Conservation (phyloP, 2,797 vertebrate species). For the Pipistrellus kuhlii region DNA sequence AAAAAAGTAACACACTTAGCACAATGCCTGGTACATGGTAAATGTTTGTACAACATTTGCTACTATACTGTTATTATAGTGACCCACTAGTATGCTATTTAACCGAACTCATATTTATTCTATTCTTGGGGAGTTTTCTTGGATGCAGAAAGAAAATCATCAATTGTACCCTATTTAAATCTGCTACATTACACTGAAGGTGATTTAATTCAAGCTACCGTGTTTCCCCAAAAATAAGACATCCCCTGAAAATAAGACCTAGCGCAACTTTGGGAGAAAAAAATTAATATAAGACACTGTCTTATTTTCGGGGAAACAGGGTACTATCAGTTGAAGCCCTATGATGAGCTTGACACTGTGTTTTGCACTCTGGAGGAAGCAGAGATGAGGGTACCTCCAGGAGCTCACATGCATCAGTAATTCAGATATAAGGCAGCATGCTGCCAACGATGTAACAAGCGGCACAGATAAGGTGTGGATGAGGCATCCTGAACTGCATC, state of each 20-base stretch:
- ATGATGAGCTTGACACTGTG: not conserved
- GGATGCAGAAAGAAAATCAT: not conserved
- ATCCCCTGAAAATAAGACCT: too few relatives aligned
- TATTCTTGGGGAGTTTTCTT: conserved; percentile 10
- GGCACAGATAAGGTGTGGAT: not conserved
- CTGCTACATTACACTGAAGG: not conserved
- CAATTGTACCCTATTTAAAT: not conserved
- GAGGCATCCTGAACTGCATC: not conserved
- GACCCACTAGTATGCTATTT: not conserved
- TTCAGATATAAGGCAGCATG: not conserved
- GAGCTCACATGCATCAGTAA: not conserved
- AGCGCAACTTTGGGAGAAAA: too few relatives aligned
- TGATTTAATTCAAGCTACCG: not conserved
- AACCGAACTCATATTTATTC: not conserved
- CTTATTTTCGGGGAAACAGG: too few relatives aligned
- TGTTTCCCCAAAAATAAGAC: too few relatives aligned
- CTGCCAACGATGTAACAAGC: fast-evolving
- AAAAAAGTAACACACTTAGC: not conserved
- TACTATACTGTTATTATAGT: not conserved
- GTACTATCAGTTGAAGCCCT: not conserved
- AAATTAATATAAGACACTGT: too few relatives aligned
- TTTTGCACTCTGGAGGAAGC: not conserved
- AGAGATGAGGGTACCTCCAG: not conserved
- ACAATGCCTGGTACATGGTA: not conserved
- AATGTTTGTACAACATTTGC: not conserved